Evolutionary conservation across 2,888 invertebrate genomes (phyloP).

Genomic region (Seira musarum): DNA sequence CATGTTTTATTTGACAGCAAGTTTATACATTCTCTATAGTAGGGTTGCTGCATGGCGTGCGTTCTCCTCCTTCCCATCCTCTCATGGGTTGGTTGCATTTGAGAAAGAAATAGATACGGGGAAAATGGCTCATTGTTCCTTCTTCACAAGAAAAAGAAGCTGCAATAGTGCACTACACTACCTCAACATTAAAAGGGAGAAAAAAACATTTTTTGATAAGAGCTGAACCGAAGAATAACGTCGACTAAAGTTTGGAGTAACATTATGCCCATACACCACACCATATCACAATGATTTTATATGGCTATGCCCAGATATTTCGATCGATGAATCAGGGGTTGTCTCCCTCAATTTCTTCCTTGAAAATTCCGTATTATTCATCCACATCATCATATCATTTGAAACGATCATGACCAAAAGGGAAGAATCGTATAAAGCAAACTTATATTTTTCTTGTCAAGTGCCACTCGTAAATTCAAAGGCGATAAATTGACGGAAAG

Average conservation of each 20-base stretch:
- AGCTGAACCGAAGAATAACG: background rate
- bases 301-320: conserved; percentile 9
- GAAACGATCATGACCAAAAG: background rate
- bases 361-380: background rate
- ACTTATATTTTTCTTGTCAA: background rate
- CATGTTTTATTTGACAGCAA: conserved; percentile 1
- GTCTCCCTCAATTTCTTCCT: conserved; percentile 13
- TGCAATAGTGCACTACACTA: conserved; percentile 7
- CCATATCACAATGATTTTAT: background rate
- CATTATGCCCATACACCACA: background rate
- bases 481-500: too few species aligned
- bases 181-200: background rate
- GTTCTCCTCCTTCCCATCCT: too few species aligned
- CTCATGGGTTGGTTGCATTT: background rate
- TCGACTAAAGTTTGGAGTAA: background rate
- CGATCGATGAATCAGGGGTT: conserved; percentile 19
- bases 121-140: conserved; percentile 6
- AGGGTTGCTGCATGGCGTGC: background rate
- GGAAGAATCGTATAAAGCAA: too few species aligned
- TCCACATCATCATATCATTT: background rate
- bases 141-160: conserved; percentile 5
- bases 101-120: background rate
- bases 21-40: background rate
- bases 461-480: background rate
- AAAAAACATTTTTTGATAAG: background rate